Conservation (phyloP, 2,113 vertebrate species). For the Lophius piscatorius region DNA sequence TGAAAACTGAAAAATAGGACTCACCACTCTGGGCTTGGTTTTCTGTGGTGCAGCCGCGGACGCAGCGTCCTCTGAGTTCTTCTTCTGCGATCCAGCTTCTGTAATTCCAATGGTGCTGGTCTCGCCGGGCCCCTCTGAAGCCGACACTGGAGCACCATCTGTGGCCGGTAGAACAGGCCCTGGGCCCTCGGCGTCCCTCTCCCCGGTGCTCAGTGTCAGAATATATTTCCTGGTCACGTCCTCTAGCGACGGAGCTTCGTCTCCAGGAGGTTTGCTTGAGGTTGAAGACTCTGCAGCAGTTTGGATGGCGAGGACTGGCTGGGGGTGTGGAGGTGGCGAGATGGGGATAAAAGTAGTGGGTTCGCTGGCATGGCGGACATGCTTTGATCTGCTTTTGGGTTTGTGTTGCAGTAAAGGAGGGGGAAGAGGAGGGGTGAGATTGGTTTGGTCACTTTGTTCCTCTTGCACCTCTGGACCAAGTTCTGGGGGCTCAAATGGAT, state of each 20-base stretch:
- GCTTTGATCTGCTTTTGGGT: constrained; percentile 80
- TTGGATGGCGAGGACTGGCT: constrained; percentile 43
- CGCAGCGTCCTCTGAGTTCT: constrained; percentile 76
- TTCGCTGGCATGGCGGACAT: constrained; percentile 90
- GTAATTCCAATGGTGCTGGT: constrained; percentile 64
- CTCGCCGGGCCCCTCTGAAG: constrained; percentile 76
- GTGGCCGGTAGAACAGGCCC: constrained; percentile 30
- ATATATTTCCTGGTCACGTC: constrained; percentile 90
- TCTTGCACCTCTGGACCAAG: constrained; percentile 44
- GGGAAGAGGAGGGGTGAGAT: constrained; percentile 45
- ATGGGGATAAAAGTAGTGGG: constrained; percentile 88
- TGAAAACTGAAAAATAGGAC: constrained; percentile 60
- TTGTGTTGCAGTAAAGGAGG: constrained; percentile 43
- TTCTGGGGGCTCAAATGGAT: constrained; percentile 59
- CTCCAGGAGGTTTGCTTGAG: constrained; percentile 57
- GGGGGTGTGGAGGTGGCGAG: constrained; percentile 76
- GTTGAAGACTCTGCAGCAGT: constrained; percentile 55
- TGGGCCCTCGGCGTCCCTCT: constrained; percentile 54
- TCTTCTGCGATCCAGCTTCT: constrained; percentile 77
- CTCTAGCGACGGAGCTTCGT: constrained; percentile 85
- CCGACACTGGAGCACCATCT: constrained; percentile 33
- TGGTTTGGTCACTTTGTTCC: constrained; percentile 5
- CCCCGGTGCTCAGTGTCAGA: constrained; percentile 79
- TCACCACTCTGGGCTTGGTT: constrained; percentile 95
- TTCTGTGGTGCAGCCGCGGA: constrained; percentile 67